Evolutionary conservation across 1,140 invertebrate genomes (phyloP).

Genomic region (Eumeta japonica): DNA sequence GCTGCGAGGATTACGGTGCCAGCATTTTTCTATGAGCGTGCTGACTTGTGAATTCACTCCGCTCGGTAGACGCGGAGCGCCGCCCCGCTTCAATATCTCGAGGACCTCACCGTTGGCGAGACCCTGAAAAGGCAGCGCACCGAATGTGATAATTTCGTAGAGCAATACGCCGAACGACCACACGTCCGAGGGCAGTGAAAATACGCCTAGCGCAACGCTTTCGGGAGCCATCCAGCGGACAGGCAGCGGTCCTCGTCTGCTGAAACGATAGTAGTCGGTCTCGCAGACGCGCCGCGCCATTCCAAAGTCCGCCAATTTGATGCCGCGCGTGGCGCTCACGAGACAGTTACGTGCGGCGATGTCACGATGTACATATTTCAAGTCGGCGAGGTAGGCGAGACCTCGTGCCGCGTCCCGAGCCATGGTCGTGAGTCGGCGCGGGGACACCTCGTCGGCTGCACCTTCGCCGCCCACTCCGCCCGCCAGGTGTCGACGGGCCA

Average conservation of each 20-base stretch:
- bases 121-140: constrained; percentile 84
- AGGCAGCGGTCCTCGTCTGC: constrained; percentile 82
- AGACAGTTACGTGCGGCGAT: constrained; percentile 87
- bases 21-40: constrained; percentile 77
- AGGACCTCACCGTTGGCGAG: constrained; percentile 82
- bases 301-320: constrained; percentile 91
- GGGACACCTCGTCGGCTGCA: constrained; percentile 74
- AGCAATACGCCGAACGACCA: constrained; percentile 85
- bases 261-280: constrained; percentile 85
- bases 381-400: constrained; percentile 75
- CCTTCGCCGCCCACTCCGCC: constrained; percentile 64
- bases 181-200: constrained; percentile 80
- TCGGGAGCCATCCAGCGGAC: constrained; percentile 94
- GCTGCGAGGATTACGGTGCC: constrained; percentile 67
- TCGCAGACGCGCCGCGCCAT: constrained; percentile 88
- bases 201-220: constrained; percentile 76
- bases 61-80: constrained; percentile 68
- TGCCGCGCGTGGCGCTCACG: constrained; percentile 74
- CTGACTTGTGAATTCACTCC: constrained; percentile 76
- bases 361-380: constrained; percentile 85
- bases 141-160: constrained; percentile 85
- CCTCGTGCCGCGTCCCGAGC: constrained; percentile 84
- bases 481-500: constrained; percentile 80
- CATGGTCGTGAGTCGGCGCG: constrained; percentile 79
- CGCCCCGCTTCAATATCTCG: constrained; percentile 74